Percentiles rank a stretch among this genome's conserved stretches.
Conservation (phyloP, 2,888 invertebrate species). For the Cerceris rybyensis region DNA sequence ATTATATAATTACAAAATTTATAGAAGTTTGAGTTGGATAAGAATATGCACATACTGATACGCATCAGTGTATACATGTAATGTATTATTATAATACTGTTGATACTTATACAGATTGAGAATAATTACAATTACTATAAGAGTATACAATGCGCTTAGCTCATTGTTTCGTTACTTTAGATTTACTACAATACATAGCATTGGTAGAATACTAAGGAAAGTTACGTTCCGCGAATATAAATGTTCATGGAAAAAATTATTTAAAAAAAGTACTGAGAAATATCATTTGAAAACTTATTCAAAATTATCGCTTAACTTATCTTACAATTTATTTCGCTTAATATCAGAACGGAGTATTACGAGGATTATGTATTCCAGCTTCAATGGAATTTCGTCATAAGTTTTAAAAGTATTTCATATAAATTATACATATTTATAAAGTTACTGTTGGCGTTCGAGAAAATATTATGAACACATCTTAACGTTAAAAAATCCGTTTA, state of each 20-base stretch:
- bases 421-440: constrained; percentile 15
- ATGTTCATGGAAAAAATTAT: constrained; percentile 17
- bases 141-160: not conserved
- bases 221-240: constrained; percentile 9
- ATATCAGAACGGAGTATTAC: constrained; percentile 47
- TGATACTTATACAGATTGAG: constrained; percentile 42
- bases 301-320: constrained; percentile 22
- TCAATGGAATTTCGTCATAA: not conserved
- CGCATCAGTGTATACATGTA: not conserved
- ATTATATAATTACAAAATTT: not conserved
- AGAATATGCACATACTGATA: constrained; percentile 13
- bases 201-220: constrained; percentile 13
- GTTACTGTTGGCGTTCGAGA: constrained; percentile 13
- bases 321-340: constrained; percentile 17
- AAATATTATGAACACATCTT: constrained; percentile 1
- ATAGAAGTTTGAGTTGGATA: constrained; percentile 10
- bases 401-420: constrained; percentile 23
- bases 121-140: constrained; percentile 30
- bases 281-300: not conserved
- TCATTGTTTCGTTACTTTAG: constrained; percentile 9
- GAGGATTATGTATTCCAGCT: constrained; percentile 22
- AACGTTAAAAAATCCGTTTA: constrained; percentile 17
- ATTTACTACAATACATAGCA: constrained; percentile 13
- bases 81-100: constrained; percentile 49
- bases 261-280: constrained; percentile 16